Base-by-base conservation (phyloP, 2,113 vertebrate genomes). In the Petrocephalus microphthalmus region DNA sequence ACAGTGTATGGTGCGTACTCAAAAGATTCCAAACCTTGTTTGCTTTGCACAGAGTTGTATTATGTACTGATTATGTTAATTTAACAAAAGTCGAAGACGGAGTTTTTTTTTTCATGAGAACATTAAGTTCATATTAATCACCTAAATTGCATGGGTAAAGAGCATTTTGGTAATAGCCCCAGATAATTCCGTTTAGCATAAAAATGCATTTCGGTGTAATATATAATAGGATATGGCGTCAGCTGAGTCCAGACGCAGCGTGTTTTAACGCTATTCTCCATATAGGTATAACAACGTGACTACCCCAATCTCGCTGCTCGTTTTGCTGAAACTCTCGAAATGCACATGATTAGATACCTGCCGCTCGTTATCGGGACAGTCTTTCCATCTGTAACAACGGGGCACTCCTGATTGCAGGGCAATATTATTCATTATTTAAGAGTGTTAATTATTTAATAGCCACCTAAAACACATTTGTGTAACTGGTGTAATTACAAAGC, bases 331-430 rank as follows among this genome's bases (percentile, higher is more conserved):
- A 60, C 54, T 60, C 29, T 22, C 20, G 5, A 60, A 60, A 57
- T 86, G 56, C 56, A 13, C 17, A 22, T 37, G 85, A 86, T 60
- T 86, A 64, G 85, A 86, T 86, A 86, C 53, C 53, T 85, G 54
- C 56, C 10, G 20, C 37, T 57, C 56, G 29, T 86, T 86, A 57
- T 86, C 85, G 37, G 53, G 3, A 19, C 7, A 60, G 22, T 57
- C 56, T 60, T 85, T 85, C 54, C 84, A 19, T 20, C 37, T 49
- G 25, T 33, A 54, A 49, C 52, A 33, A 37, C 51, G 7, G 84
- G 84, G 17, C 6, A 54, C 51, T 85, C 84, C 25, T 49, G 29
- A 54, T 25, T 56, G 51, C n/a, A 20, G 17, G 52, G 19, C 52
- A 8, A 29, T 49, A 42, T 47, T 51, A 22, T 51, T n/a, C 7